Evolutionary conservation across 1,140 invertebrate genomes (phyloP), one percentile per base, ranked within the genome.

Genomic region (Sinonovacula constricta): DNA sequence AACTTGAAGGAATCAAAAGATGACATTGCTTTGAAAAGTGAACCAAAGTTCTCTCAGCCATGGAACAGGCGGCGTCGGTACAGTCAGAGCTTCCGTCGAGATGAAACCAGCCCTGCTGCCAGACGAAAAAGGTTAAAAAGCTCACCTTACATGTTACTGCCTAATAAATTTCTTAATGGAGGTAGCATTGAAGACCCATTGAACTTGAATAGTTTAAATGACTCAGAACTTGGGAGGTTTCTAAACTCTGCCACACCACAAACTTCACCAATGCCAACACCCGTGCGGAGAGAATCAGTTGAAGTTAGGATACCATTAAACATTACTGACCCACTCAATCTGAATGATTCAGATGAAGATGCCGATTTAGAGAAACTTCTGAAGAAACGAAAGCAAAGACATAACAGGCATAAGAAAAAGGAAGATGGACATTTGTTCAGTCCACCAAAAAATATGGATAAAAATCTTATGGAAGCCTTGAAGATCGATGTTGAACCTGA

Each of bases 111-210:
- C 26, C 49, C 74, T 45, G 28, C 57, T n/a, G 69, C 74, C 0
- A 28, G 77, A 22, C 74, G 79, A 36, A 83, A 82, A 51, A 65
- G 79, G 33, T 53, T 80, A 3, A 81, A 76, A 28, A 81, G 79
- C n/a, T 69, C 65, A n/a, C 75, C 70, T 34, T 81, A 83, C 60
- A 88, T 90, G 53, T 51, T 96, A 79, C 94, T 96, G 36, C 96
- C 97, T 0, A 97, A 96, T 2, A 98, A 98, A 91, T 98, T 99
- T 92, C 92, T 99, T 5, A 92, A 98, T 1, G 97, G 97, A 62
- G 97, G 97, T 24, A 98, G 97, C 88, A 98, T 98, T 82, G 95
- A 94, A 81, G 97, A 99, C 92, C 97, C 97, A 0, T 91, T 99
- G 14, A 99, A 99, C 92, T 92, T 99, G 63, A 97, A 97, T 85